Percentiles rank a stretch among this genome's conserved stretches.
phyloP scores from a whole-genome alignment of 2,797 vertebrate genomes.

The Taenioides sp. region DNA sequence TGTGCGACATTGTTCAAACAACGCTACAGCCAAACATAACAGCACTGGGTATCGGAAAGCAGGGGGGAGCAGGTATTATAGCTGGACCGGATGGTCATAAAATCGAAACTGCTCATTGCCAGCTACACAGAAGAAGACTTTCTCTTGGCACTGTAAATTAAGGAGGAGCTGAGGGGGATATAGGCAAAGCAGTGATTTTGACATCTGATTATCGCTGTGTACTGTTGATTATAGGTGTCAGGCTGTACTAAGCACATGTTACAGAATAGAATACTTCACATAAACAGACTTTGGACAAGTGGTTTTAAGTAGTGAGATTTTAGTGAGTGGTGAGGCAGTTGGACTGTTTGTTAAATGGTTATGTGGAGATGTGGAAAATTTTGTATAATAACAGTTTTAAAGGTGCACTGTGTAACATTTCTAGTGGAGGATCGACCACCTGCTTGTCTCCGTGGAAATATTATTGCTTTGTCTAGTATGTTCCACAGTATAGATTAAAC shows the following conservation, averaged over 20 bases:
- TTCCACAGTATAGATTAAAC: too few relatives aligned
- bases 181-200: constrained; percentile 57
- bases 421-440: too few relatives aligned
- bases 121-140: constrained; percentile 36
- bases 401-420: too few relatives aligned
- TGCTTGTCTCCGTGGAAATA: too few relatives aligned
- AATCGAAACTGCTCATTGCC: constrained; percentile 67
- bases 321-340: not conserved
- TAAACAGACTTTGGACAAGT: constrained; percentile 62
- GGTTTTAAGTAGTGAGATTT: constrained; percentile 29
- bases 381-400: too few relatives aligned
- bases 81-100: constrained; percentile 70
- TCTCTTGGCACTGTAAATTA: constrained; percentile 55
- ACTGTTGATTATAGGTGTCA: constrained; percentile 67
- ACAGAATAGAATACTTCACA: constrained; percentile 48
- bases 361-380: too few relatives aligned
- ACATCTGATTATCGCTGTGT: constrained; percentile 50
- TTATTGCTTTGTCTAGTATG: too few relatives aligned
- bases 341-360: not conserved
- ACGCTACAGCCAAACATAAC: constrained; percentile 64
- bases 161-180: constrained; percentile 64
- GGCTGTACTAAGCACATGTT: constrained; percentile 64
- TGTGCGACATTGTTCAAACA: constrained; percentile 50
- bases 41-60: constrained; percentile 23
- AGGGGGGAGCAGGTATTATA: constrained; percentile 35